Evolutionary conservation across 2,888 invertebrate genomes (phyloP).

Genomic region (Tupiocoris notatus): DNA sequence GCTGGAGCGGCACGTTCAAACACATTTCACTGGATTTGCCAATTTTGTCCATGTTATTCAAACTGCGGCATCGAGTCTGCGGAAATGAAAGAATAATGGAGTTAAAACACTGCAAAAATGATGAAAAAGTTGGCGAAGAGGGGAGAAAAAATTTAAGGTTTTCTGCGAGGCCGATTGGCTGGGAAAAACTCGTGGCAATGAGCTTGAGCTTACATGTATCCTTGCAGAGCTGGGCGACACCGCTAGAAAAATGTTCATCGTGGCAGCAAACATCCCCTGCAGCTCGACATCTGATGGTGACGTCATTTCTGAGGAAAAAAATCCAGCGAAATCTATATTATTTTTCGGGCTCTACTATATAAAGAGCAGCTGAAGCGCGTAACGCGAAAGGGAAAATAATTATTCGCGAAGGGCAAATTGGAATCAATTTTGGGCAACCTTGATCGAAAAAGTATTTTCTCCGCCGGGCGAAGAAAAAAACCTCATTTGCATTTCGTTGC

Average conservation of each 20-base stretch:
- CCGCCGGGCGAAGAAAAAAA: too few relatives aligned
- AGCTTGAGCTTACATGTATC: conserved; percentile 12
- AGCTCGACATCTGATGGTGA: conserved; percentile 53
- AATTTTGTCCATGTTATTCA: conserved; percentile 46
- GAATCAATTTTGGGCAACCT: too few relatives aligned
- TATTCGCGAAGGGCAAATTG: too few relatives aligned
- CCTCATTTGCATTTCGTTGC: too few relatives aligned
- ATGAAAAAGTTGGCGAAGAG: background rate
- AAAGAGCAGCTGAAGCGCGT: too few relatives aligned
- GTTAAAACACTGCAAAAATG: background rate
- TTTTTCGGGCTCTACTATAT: too few relatives aligned
- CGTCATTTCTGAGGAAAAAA: conserved; percentile 47
- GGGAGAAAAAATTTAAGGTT: background rate
- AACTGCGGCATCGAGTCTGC: conserved; percentile 45
- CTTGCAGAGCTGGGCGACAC: conserved; percentile 66
- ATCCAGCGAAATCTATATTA: too few relatives aligned
- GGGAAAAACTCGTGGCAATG: background rate
- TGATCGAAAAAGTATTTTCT: too few relatives aligned
- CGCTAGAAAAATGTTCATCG: conserved; percentile 72
- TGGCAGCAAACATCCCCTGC: conserved; percentile 69
- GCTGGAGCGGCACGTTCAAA: conserved; percentile 47
- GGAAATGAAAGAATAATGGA: background rate
- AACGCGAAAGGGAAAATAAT: too few relatives aligned
- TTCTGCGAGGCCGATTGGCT: background rate
- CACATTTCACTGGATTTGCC: conserved; percentile 41